Base-by-base conservation (phyloP, 2,888 invertebrate species). In the Limnephilus marmoratus region DNA sequence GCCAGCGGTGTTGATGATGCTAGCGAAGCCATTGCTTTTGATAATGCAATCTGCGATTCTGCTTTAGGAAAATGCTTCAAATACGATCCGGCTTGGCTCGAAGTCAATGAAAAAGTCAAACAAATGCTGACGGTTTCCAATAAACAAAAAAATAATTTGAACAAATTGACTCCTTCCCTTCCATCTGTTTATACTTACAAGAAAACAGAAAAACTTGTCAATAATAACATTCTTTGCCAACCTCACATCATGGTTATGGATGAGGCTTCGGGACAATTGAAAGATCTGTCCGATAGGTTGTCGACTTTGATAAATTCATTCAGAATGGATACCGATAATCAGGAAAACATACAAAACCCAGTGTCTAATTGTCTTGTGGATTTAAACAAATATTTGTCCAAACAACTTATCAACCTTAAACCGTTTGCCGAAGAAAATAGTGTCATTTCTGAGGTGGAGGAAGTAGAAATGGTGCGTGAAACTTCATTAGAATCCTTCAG, bases 51-150 rank as follows among this genome's bases (percentile, higher is more conserved):
- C 29, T 95, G 95, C 0, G 94, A 95, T 91, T 96, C 96, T 0
- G 95, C 95, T 91, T 94, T 96, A 34, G 94, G 95, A 2, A 94
- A 94, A 31, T 96, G 96, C 94, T 95, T 94, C 93, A 95, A 95
- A 94, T 95, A 95, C 68, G 95, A 94, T 81, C 95, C 95, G 0
- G 95, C 95, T 94, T 96, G 96, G 96, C 94, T 94, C 4, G 94
- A 94, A 11, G 93, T 96, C 2, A 94, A 95, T 89, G 95, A 94
- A 81, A 95, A 94, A 94, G 93, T 96, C 0, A 96, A 95, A 93
- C 91, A 94, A 3, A 94, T 96, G 3, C 94, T 95, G 93, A 93
- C 94, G 1, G 94, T 94, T 88, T 95, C 95, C 0, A 95, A 95
- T 91, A 96, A 96, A 94, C 95, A 96, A 93, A 96, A 95, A 94